A percentile compares a stretch with the other conserved stretches of the same genome.
phyloP scores from a whole-genome alignment of 2,888 invertebrate species.

The Anodontia alba region DNA sequence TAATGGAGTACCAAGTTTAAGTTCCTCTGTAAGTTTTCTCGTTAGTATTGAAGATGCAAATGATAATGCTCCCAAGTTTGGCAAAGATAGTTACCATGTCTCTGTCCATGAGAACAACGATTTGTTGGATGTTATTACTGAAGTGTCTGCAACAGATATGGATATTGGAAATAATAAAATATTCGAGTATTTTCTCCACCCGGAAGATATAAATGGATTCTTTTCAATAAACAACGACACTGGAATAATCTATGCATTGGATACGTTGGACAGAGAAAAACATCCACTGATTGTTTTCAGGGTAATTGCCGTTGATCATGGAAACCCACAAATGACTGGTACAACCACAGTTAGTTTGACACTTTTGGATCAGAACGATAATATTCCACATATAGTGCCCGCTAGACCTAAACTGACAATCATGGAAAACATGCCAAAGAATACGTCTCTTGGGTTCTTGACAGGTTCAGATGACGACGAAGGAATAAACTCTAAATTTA shows the following conservation, averaged over 20 bases:
- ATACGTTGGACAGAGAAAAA: constrained; percentile 67
- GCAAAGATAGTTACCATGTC: constrained; percentile 54
- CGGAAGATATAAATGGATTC: constrained; percentile 33
- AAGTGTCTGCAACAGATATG: constrained; percentile 93
- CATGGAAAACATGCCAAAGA: constrained; percentile 47
- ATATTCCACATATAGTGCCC: constrained; percentile 57
- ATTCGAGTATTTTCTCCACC: constrained; percentile 61
- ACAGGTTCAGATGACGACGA: constrained; percentile 63
- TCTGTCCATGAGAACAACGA: constrained; percentile 67
- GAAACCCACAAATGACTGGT: constrained; percentile 55
- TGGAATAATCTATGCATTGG: constrained; percentile 68
- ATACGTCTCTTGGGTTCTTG: constrained; percentile 54
- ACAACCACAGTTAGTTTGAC: constrained; percentile 62
- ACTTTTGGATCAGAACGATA: constrained; percentile 62
- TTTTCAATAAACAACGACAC: constrained; percentile 62
- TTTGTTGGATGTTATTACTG: constrained; percentile 88
- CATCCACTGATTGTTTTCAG: constrained; percentile 47
- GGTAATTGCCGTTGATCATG: constrained; percentile 62
- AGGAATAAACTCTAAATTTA: constrained; percentile 69
- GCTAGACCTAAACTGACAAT: constrained; percentile 50
- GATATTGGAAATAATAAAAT: constrained; percentile 66
- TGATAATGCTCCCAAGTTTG: constrained; percentile 96
- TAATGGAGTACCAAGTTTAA: constrained; percentile 84
- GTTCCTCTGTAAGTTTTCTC: constrained; percentile 68
- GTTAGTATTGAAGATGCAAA: constrained; percentile 91